These are phyloP conservation scores for Drosophila triauraria DNA, from an alignment of 1,140 invertebrate species.

Conservation along the genomic window DNA sequence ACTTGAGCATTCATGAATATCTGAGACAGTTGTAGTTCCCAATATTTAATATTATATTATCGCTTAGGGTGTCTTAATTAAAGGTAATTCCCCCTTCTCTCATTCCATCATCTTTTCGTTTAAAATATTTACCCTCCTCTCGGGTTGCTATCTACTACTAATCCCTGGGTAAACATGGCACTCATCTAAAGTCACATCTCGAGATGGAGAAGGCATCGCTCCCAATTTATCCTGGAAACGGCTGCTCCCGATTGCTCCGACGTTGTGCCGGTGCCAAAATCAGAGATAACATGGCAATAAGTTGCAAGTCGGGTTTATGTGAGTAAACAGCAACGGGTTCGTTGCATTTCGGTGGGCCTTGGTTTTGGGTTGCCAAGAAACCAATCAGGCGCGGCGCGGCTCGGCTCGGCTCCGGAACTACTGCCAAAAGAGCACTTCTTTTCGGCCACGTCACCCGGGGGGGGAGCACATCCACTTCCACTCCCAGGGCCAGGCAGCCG, in stretches of 20 bases:
- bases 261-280: constrained; percentile 45
- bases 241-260: too few relatives aligned
- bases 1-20: too few relatives aligned
- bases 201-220: constrained; percentile 4
- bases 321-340: constrained; percentile 44
- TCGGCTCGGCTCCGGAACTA: constrained; percentile 8
- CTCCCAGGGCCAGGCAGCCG: constrained; percentile 3
- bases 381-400: constrained; percentile 57
- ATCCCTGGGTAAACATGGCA: not conserved
- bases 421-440: constrained; percentile 42
- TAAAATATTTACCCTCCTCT: not conserved
- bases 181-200: not conserved
- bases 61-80: too few relatives aligned
- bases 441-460: constrained; percentile 30
- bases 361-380: constrained; percentile 65
- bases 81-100: not conserved
- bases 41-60: too few relatives aligned
- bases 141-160: not conserved
- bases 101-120: not conserved
- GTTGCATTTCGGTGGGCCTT: constrained; percentile 26
- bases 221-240: not conserved
- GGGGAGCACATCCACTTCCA: constrained; percentile 11
- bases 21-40: too few relatives aligned
- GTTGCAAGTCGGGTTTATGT: constrained; percentile 49
- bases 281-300: constrained; percentile 57